Conservation (phyloP, 2,888 invertebrate genomes). For the Epistrophe eligans region DNA sequence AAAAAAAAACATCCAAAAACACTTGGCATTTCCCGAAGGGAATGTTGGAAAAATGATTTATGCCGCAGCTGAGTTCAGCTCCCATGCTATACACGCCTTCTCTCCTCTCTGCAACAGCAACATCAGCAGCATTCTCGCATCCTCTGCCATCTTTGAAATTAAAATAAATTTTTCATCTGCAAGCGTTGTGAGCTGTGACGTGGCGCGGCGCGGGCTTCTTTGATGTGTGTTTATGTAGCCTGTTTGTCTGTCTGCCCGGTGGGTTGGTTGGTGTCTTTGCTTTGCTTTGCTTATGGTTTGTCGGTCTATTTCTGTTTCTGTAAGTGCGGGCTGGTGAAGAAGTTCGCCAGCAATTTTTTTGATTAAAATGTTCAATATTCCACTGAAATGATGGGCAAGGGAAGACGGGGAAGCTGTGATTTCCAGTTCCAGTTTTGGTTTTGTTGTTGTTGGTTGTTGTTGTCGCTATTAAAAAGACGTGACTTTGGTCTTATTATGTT, state of each 20-base stretch:
- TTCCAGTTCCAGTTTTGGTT: neutral
- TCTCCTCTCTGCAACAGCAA: constrained; percentile 18
- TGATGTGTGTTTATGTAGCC: constrained; percentile 60
- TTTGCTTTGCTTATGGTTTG: constrained; percentile 8
- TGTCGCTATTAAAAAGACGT: constrained; percentile 14
- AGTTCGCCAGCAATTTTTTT: constrained; percentile 53
- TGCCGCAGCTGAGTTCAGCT: constrained; percentile 69
- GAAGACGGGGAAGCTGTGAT: neutral
- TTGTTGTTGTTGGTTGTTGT: constrained; percentile 7
- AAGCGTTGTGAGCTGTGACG: constrained; percentile 52
- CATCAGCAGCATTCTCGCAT: constrained; percentile 17
- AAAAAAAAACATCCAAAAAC: constrained; percentile 41
- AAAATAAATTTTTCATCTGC: constrained; percentile 75
- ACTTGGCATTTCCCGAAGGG: constrained; percentile 69
- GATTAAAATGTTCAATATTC: constrained; percentile 66
- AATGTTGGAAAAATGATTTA: constrained; percentile 73
- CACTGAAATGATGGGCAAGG: neutral
- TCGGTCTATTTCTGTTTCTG: constrained; percentile 50
- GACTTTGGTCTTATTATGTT: constrained; percentile 54
- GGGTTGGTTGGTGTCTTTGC: constrained; percentile 32
- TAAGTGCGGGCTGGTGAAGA: constrained; percentile 35
- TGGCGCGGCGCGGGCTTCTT: constrained; percentile 56
- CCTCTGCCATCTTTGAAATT: constrained; percentile 59
- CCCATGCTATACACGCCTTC: constrained; percentile 37
- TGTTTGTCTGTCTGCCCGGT: constrained; percentile 64